These are phyloP conservation scores for Platichthys flesus DNA, from an alignment of 2,113 vertebrate genomes.

Conservation along the genomic window DNA sequence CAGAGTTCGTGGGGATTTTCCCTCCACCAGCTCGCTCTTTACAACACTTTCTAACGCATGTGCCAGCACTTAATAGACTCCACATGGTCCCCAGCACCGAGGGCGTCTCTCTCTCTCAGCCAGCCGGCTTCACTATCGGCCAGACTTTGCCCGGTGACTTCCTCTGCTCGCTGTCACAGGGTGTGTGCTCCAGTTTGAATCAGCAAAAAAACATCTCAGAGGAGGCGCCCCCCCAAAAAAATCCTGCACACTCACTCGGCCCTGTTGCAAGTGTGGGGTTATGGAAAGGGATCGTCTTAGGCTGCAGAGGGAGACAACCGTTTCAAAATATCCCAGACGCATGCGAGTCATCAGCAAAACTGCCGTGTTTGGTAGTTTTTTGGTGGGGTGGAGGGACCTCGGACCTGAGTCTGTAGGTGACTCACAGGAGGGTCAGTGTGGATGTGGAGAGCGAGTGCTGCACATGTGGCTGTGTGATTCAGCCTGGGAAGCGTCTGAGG, in stretches of 20 bases:
- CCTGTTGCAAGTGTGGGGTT: conserved; percentile 25
- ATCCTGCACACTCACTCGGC: conserved; percentile 44
- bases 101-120: conserved; percentile 40
- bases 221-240: conserved; percentile 11
- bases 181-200: conserved; percentile 50
- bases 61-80: conserved; percentile 50
- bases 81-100: conserved; percentile 35
- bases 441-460: conserved; percentile 20
- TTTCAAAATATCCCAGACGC: conserved; percentile 36
- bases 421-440: conserved; percentile 41
- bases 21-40: conserved; percentile 30
- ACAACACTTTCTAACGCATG: conserved; percentile 26
- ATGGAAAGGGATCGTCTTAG: conserved; percentile 18
- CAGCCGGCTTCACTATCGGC: conserved; percentile 27
- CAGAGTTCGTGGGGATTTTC: conserved; percentile 41
- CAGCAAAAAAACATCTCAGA: conserved; percentile 53
- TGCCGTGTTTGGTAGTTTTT: conserved; percentile 41
- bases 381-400: background rate
- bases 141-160: conserved; percentile 67
- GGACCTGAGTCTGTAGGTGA: conserved; percentile 46
- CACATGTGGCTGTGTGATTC: conserved; percentile 65
- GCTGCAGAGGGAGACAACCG: conserved; percentile 25
- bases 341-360: conserved; percentile 53
- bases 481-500: conserved; percentile 23
- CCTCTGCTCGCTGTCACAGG: conserved; percentile 29